Evolutionary conservation across 2,888 invertebrate genomes (phyloP).

Genomic region (Chorisops tibialis): DNA sequence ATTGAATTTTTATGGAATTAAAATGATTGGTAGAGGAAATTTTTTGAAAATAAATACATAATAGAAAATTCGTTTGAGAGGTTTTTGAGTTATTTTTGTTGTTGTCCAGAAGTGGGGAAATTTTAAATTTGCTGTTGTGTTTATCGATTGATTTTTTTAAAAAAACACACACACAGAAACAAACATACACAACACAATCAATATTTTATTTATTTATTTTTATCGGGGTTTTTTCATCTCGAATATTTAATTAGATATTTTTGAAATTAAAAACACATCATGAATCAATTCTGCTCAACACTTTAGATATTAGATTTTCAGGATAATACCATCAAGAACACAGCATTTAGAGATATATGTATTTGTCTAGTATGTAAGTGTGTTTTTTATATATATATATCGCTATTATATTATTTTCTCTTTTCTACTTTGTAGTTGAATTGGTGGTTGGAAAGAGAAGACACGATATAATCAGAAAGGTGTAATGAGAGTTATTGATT

Average conservation of each 20-base stretch:
- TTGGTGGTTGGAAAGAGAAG: slow-evolving; percentile 18
- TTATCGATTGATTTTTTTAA: slow-evolving; percentile 4
- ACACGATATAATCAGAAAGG: slow-evolving; percentile 16
- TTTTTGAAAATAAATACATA: slow-evolving; percentile 18
- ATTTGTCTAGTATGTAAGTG: slow-evolving; percentile 16
- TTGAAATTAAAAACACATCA: slow-evolving; percentile 25
- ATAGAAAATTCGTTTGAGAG: too few relatives aligned
- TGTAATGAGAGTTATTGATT: slow-evolving; percentile 30
- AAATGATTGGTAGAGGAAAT: slow-evolving; percentile 5
- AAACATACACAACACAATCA: neutral
- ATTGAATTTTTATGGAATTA: neutral
- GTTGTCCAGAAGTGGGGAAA: neutral
- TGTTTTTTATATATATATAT: slow-evolving; percentile 25
- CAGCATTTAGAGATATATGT: neutral
- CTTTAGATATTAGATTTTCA: slow-evolving; percentile 13
- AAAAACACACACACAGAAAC: slow-evolving; percentile 1
- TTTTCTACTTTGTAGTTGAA: slow-evolving; percentile 16
- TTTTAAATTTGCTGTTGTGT: neutral
- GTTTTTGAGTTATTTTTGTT: neutral
- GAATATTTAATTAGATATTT: neutral
- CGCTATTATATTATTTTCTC: slow-evolving; percentile 21
- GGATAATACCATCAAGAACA: slow-evolving; percentile 11
- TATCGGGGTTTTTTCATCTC: neutral
- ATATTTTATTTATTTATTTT: neutral
- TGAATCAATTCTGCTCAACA: slow-evolving; percentile 12